These are phyloP conservation scores for Marmota monax DNA, from an alignment of 2,113 vertebrate species.

Conservation along the genomic window DNA sequence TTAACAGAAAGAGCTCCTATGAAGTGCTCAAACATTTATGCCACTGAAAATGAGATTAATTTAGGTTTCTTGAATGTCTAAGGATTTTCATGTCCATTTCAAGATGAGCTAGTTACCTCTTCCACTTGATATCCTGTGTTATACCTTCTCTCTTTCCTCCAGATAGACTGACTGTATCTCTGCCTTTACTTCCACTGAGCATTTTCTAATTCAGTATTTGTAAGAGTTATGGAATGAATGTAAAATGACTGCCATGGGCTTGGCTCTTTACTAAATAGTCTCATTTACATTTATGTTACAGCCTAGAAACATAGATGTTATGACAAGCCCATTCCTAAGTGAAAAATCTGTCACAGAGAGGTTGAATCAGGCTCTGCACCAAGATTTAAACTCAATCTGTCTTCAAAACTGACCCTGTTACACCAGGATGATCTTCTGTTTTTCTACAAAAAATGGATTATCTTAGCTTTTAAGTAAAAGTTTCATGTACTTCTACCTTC, in stretches of 20 bases:
- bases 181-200: neutral
- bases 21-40: neutral
- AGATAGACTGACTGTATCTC: neutral
- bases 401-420: neutral
- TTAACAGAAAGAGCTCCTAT: neutral
- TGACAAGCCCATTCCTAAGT: neutral
- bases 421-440: neutral
- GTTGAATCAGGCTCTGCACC: neutral
- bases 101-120: neutral
- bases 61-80: neutral
- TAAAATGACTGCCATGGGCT: neutral
- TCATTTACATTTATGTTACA: neutral
- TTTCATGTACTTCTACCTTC: neutral
- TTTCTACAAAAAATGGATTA: neutral
- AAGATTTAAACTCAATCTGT: neutral
- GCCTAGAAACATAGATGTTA: neutral
- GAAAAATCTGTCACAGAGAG: neutral
- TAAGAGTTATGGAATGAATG: neutral
- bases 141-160: neutral
- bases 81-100: neutral
- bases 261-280: neutral
- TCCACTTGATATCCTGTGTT: neutral
- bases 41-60: neutral
- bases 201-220: neutral
- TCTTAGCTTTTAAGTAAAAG: conserved; percentile 5